Base-by-base conservation (phyloP, 2,888 invertebrate species). In the Drosophila setosimentum region DNA sequence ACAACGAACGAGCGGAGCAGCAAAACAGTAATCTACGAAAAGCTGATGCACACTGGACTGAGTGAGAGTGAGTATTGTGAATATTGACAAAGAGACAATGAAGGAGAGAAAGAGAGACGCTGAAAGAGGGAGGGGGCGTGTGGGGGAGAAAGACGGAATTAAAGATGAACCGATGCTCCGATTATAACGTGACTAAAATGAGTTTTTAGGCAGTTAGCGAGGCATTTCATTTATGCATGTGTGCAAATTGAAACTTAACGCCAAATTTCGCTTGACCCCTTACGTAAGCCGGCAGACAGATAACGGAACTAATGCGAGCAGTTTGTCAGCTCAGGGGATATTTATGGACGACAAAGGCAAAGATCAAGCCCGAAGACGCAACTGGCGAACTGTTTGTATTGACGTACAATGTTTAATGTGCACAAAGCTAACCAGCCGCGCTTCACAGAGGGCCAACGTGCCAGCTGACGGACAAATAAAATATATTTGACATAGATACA, bases 241-340 rank as follows among this genome's bases (percentile, higher is more conserved):
- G 61, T 74, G 57, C 72, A 71, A 81, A 75, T 70, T 55, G 65
- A 73, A 73, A 73, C 32, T 70, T 58, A 72, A 73, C 69, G 67
- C 60, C 37, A 61, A 81, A 75, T 83, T 77, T 83, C 71, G 73
- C 75, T 71, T 79, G 73, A 73, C 79, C 76, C 51, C 70, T 86
- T 86, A 84, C 60, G 63, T 86, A 86, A 86, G 73, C 74, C 80
- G 68, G 81, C 48, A 37, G 33, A 51, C 58, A 32, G 70, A 42
- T 59, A 89, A 87, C 89, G 89, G 87, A 87, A 87, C 86, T 83
- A 83, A 68, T 72, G 45, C 24, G 53, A 42, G 30, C 68, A 70
- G 68, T 72, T 63, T 53, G 54, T 45, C 58, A 66, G 50, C 29
- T 55, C 55, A 40, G 50, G 51, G n/a, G n/a, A 27, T 62, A 63